phyloP scores from a whole-genome alignment of 2,113 vertebrate genomes.

The Zeus faber region DNA sequence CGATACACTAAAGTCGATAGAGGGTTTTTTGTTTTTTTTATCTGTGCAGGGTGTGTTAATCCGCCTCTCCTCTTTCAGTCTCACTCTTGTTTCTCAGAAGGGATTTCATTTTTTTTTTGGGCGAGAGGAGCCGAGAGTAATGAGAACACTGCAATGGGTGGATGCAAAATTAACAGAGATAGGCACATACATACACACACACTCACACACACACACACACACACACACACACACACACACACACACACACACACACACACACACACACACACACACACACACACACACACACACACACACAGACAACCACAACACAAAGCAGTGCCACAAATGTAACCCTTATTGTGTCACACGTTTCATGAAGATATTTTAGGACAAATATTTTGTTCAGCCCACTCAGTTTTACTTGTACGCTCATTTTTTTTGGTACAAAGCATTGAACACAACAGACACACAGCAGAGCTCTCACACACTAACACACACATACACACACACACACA shows the following conservation, averaged over 20 bases:
- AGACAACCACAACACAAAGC: too few species aligned
- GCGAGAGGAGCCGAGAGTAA: conserved; percentile 32
- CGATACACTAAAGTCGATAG: too few species aligned
- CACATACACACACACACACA: conserved; percentile 9
- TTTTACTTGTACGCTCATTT: too few species aligned
- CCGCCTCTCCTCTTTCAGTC: conserved; percentile 37
- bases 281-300: conserved; percentile 14
- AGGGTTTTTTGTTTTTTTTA: too few species aligned
- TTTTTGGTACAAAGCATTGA: neutral
- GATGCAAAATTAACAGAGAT: conserved; percentile 19
- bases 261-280: conserved; percentile 3
- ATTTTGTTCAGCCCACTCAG: too few species aligned
- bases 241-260: conserved; percentile 9
- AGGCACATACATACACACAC: conserved; percentile 3
- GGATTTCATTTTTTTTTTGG: too few species aligned
- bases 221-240: neutral
- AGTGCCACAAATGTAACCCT: too few species aligned
- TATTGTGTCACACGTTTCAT: too few species aligned
- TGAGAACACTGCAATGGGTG: conserved; percentile 35
- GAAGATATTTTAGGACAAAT: too few species aligned
- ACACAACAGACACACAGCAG: neutral
- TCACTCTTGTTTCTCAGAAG: conserved; percentile 33
- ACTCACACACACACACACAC: conserved; percentile 13
- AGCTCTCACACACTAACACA: conserved; percentile 14
- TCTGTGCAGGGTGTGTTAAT: conserved; percentile 46